A percentile compares a stretch with the other conserved stretches of the same genome.
phyloP scores from a whole-genome alignment of 2,113 vertebrate species.

The Poeciliopsis turrubarensis region DNA sequence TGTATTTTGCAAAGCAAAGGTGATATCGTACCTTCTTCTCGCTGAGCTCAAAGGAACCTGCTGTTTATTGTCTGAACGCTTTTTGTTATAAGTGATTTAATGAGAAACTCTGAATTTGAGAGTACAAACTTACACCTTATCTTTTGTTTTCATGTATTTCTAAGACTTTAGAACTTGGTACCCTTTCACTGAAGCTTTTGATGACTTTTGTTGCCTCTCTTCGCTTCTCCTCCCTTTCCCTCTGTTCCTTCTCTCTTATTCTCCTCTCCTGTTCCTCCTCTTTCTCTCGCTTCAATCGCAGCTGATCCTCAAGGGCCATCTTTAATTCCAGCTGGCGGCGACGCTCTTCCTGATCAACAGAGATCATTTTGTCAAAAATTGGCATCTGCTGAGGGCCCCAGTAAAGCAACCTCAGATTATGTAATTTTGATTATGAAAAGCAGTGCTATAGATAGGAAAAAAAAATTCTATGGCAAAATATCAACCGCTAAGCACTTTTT shows the following conservation, averaged over 20 bases:
- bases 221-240: slow-evolving; percentile 80
- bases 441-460: no score
- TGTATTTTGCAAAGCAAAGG: not conserved
- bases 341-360: slow-evolving; percentile 69
- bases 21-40: not conserved
- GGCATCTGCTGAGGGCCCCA: not conserved
- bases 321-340: slow-evolving; percentile 80
- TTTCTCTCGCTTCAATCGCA: slow-evolving; percentile 80
- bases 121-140: no score
- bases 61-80: no score
- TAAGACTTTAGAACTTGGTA: slow-evolving; percentile 46
- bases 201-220: slow-evolving; percentile 77
- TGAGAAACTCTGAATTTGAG: no score
- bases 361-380: not conserved
- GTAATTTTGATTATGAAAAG: no score
- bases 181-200: slow-evolving; percentile 83
- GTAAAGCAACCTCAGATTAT: not conserved
- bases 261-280: slow-evolving; percentile 77
- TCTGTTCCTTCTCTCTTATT: slow-evolving; percentile 80
- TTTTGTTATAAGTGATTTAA: no score
- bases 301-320: slow-evolving; percentile 77
- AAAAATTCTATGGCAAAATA: not conserved
- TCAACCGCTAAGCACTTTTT: slow-evolving; percentile 44
- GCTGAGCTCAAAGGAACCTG: no score
- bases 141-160: not conserved